Base-by-base conservation (phyloP, 2,113 vertebrate species). In the Psittacara wagleri region DNA sequence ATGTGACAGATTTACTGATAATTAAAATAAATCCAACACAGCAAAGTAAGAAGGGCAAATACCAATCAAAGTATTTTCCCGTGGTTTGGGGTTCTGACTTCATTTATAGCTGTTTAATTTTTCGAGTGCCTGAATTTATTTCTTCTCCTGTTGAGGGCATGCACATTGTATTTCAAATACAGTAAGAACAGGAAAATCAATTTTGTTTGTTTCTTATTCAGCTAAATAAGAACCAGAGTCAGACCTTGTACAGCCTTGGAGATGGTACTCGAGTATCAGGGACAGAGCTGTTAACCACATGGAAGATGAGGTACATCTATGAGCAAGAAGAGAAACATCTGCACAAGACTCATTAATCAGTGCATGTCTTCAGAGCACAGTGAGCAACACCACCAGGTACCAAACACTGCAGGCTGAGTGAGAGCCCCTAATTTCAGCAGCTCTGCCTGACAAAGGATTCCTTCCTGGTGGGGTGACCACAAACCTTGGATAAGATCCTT, bases 1-100 rank as follows among this genome's bases (percentile, higher is more conserved):
- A 78, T 73, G 83, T 59, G 59, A 93, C 51, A 70, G 55, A 59
- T 76, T 91, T 91, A 94, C 52, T 81, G 28, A 48, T 90, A 93
- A 69, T 68, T 44, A 83, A 89, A 83, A 73, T 46, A 87, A 88
- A 90, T 33, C 41, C 67, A 72, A 86, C 85, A 57, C 11, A 84
- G n/a, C 22, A 72, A 59, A 83, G 24, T 1, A 90, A 64, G 66
- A 87, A 29, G 54, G 64, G 49, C 33, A 63, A 95, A 81, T 31
- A 76, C 46, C 35, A 63, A 51, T 48, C 55, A 12, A 88, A 75
- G 39, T 43, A 28, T 55, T 83, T 91, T 72, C 68, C 31, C 6
- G 35, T 25, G 83, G 82, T 55, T 28, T 51, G 62, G 11, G 13
- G 82, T 72, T 77, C 43, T 20, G 23, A 55, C 33, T 81, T 49